Base-by-base conservation (phyloP, 2,113 vertebrate species). In the Calyptommatus sinebrachiatus region DNA sequence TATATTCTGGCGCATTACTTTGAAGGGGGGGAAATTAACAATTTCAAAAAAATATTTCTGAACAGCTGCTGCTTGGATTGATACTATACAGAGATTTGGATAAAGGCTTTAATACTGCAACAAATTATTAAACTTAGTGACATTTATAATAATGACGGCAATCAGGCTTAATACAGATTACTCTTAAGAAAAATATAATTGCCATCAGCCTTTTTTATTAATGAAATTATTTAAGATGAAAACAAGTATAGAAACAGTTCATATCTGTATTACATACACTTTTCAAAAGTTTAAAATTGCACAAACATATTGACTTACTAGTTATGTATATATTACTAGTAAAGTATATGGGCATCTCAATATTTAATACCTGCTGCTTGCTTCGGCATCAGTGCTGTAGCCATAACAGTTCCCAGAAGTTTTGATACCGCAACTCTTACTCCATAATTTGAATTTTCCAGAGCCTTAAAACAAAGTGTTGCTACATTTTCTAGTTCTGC, bases 1-100 rank as follows among this genome's bases (percentile, higher is more conserved):
- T 88, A 99, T 97, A 10, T 99, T 99, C 93, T 99, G 98, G 22
- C 98, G 96, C 98, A 99, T 99, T 80, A 99, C 98, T 99, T 90
- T 88, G 76, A 50, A 29, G 11, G 75, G 90, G 62, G 81, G 29
- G 87, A 83, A 71, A 79, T 41, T 10, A 86, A 57, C 61, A 1
- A 68, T 82, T 88, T 81, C 86, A 88, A 5, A 61, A 41, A 72
- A 84, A 67, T 70, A 77, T 79, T 79, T 21, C 5, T 66, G 76
- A 7, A 28, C 4, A 68, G 3, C 76, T 21, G 71, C 70, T 7
- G 18, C 14, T 72, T 62, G 29, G 8, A 31, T 16, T 60, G 50
- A 20, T 29, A 66, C 31, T 48, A 28, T 48, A 21, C 10, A 24
- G 67, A 26, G 5, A 1, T 83, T 74, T 65, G 8, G 65, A 29